phyloP scores from a whole-genome alignment of 2,113 vertebrate species.

The Psammodynastes pulverulentus region DNA sequence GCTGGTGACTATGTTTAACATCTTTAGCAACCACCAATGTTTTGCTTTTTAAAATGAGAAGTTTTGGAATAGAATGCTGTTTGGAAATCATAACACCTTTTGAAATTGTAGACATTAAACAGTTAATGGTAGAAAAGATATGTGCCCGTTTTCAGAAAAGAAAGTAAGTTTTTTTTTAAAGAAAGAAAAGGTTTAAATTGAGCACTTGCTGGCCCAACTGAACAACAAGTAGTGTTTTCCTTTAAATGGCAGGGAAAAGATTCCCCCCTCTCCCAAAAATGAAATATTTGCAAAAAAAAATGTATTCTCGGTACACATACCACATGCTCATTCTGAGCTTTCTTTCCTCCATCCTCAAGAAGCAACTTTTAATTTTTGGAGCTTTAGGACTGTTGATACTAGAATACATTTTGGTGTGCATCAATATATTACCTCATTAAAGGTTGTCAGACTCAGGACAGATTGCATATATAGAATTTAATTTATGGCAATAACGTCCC shows the following conservation, averaged over 20 bases:
- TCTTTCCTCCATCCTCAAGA: neutral
- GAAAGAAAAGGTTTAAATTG: neutral
- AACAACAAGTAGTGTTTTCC: neutral
- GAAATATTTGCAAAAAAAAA: neutral
- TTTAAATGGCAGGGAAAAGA: neutral
- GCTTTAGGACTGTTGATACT: neutral
- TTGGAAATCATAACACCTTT: neutral
- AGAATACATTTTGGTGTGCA: neutral
- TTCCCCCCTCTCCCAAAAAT: neutral
- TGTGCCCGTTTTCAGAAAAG: neutral
- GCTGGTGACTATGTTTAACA: neutral
- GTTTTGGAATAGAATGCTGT: neutral
- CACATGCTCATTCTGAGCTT: neutral
- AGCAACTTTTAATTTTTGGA: neutral
- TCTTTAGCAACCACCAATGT: neutral
- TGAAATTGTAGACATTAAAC: neutral
- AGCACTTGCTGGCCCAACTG: neutral
- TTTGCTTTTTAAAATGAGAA: neutral
- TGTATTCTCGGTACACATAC: neutral
- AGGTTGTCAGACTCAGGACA: neutral
- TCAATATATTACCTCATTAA: neutral
- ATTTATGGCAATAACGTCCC: neutral
- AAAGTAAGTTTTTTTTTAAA: too few relatives aligned
- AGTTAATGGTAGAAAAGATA: neutral
- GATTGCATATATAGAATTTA: neutral